These are phyloP conservation scores for Hydra vulgaris DNA, from an alignment of 30 jellyfish, hydroid and myxozoan species.

Conservation along the genomic window DNA sequence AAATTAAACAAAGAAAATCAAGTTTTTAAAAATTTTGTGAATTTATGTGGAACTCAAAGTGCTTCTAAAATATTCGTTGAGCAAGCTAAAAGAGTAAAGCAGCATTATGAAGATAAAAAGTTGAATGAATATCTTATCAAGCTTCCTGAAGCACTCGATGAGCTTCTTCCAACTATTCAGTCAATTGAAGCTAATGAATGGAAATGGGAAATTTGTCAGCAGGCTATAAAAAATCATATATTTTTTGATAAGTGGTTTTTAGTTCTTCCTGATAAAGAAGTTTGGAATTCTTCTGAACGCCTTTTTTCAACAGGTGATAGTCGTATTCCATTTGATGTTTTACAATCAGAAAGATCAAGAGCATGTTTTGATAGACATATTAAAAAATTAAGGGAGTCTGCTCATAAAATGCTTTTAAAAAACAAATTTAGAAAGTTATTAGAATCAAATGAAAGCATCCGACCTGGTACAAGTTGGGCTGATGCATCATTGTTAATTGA, in stretches of 20 bases:
- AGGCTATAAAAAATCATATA: slow-evolving; percentile 72
- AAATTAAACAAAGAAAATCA: slow-evolving; percentile 27
- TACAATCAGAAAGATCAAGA: slow-evolving; percentile 80
- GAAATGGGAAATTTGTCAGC: slow-evolving; percentile 96
- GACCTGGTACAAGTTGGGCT: slow-evolving; percentile 98
- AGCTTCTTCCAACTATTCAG: slow-evolving; percentile 76
- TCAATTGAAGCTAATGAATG: slow-evolving; percentile 79
- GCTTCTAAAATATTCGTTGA: slow-evolving; percentile 64
- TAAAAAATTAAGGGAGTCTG: slow-evolving; percentile 85
- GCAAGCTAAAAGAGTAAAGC: slow-evolving; percentile 80
- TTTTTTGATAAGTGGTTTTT: slow-evolving; percentile 73
- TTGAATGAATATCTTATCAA: slow-evolving; percentile 59
- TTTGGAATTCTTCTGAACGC: slow-evolving; percentile 88
- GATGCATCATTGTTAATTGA: slow-evolving; percentile 83
- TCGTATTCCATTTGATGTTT: slow-evolving; percentile 80
- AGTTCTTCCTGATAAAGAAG: slow-evolving; percentile 50
- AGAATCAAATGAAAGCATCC: slow-evolving; percentile 61
- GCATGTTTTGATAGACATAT: slow-evolving; percentile 98
- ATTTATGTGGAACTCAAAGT: slow-evolving; percentile 54
- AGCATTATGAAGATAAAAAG: slow-evolving; percentile 79
- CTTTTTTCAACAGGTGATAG: slow-evolving; percentile 39
- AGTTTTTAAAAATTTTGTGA: slow-evolving; percentile 40
- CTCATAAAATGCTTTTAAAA: slow-evolving; percentile 64
- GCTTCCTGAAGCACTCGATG: slow-evolving; percentile 95
- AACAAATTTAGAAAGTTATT: slow-evolving; percentile 79